Conservation (phyloP, 2,888 invertebrate genomes). For the Acronicta aceris region DNA sequence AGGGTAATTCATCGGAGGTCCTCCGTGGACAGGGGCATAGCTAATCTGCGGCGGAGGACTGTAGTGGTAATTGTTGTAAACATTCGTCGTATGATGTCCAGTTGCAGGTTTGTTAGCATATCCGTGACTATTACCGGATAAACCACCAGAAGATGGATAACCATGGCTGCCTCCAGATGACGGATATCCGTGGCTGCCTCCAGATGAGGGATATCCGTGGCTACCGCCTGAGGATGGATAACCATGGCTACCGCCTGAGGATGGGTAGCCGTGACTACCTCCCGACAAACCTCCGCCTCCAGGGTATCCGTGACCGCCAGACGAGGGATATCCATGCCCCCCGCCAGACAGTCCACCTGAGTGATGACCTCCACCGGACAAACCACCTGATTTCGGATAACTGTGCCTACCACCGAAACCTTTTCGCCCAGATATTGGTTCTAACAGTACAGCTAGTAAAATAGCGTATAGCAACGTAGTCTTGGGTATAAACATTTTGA, state of each 20-base stretch:
- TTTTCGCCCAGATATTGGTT: constrained; percentile 62
- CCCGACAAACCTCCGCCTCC: constrained; percentile 12
- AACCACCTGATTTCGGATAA: constrained; percentile 69
- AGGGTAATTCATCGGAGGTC: constrained; percentile 71
- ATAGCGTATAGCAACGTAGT: constrained; percentile 71
- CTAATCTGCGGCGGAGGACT: constrained; percentile 79
- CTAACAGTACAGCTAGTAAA: constrained; percentile 60
- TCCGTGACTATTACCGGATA: constrained; percentile 34
- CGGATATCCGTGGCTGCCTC: constrained; percentile 10
- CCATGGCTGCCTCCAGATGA: constrained; percentile 40
- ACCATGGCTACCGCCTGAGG: constrained; percentile 31
- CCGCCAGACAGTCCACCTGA: constrained; percentile 63
- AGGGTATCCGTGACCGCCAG: constrained; percentile 56
- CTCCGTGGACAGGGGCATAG: constrained; percentile 73
- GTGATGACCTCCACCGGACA: constrained; percentile 59
- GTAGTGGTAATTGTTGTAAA: constrained; percentile 79
- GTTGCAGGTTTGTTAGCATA: constrained; percentile 47
- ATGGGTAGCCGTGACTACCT: constrained; percentile 35
- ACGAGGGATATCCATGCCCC: constrained; percentile 61
- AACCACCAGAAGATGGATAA: constrained; percentile 50
- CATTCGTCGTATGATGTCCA: constrained; percentile 64
- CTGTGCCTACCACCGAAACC: constrained; percentile 64
- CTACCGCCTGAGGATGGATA: constrained; percentile 13
- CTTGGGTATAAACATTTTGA: constrained; percentile 64
- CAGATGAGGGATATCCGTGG: constrained; percentile 20